Conservation (phyloP, 2,888 invertebrate species). For the Drosophila fungiperda region DNA sequence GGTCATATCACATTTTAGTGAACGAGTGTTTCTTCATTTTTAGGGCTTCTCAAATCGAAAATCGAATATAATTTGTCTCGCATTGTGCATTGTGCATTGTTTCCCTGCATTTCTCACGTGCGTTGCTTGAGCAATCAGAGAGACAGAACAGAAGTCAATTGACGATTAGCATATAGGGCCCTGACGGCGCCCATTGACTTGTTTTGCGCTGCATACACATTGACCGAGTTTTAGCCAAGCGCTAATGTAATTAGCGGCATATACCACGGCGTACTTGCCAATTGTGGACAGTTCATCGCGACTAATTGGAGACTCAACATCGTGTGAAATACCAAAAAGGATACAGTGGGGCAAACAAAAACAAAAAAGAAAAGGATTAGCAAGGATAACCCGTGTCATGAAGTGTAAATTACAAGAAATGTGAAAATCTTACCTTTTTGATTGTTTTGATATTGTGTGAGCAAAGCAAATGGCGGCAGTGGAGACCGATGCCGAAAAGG, state of each 20-base stretch:
- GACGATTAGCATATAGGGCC: constrained; percentile 58
- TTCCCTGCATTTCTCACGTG: constrained; percentile 60
- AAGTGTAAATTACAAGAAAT: constrained; percentile 36
- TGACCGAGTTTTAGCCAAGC: constrained; percentile 74
- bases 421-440: constrained; percentile 21
- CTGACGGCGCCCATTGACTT: constrained; percentile 69
- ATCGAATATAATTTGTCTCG: constrained; percentile 66
- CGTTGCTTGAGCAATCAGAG: constrained; percentile 36
- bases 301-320: constrained; percentile 81
- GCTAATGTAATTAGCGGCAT: constrained; percentile 85
- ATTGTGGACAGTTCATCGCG: constrained; percentile 80
- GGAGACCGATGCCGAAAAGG: constrained; percentile 74
- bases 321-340: constrained; percentile 42
- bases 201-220: constrained; percentile 55
- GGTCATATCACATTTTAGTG: constrained; percentile 30
- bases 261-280: constrained; percentile 69
- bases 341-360: constrained; percentile 30
- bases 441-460: constrained; percentile 18
- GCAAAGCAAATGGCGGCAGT: constrained; percentile 13
- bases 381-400: constrained; percentile 44
- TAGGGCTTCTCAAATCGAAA: constrained; percentile 70
- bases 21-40: constrained; percentile 39
- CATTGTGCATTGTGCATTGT: constrained; percentile 42
- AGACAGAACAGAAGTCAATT: constrained; percentile 60
- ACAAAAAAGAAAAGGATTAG: constrained; percentile 53